A percentile compares a stretch with the other conserved stretches of the same genome.
These are phyloP conservation scores for Leptodactylus fuscus DNA, from an alignment of 2,113 vertebrate species.

Conservation along the genomic window DNA sequence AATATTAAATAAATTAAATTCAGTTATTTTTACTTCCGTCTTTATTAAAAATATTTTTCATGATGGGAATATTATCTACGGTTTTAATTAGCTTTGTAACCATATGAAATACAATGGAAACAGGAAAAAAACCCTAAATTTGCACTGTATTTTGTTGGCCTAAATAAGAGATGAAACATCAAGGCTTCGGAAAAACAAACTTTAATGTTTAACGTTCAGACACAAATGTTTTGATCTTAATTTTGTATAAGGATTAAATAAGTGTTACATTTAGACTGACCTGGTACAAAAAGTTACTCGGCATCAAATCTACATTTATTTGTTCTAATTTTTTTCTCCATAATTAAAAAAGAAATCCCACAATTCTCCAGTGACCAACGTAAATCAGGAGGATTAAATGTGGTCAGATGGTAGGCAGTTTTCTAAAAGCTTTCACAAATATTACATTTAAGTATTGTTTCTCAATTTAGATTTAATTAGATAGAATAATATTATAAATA, in stretches of 20 bases:
- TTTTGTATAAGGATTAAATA: conserved; percentile 15
- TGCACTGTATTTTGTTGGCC: background rate
- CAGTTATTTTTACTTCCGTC: background rate
- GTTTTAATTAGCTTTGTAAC: conserved; percentile 6
- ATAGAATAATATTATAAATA: background rate
- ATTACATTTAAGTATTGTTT: background rate
- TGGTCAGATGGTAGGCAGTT: background rate
- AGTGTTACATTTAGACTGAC: background rate
- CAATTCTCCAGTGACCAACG: background rate
- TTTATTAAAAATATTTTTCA: conserved; percentile 33
- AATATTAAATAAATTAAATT: conserved; percentile 1
- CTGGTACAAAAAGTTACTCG: background rate
- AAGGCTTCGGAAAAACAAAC: background rate
- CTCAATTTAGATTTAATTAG: background rate
- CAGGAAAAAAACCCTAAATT: background rate
- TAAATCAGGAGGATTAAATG: background rate
- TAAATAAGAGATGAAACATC: conserved; percentile 3
- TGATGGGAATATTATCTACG: conserved; percentile 16
- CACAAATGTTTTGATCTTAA: conserved; percentile 9
- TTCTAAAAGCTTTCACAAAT: background rate
- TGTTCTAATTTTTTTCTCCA: background rate
- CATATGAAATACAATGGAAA: background rate
- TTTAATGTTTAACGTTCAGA: background rate
- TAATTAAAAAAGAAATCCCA: background rate
- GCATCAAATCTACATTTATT: background rate